phyloP scores from a whole-genome alignment of 2,888 invertebrate species.

The Mechanitis mazaeus region DNA sequence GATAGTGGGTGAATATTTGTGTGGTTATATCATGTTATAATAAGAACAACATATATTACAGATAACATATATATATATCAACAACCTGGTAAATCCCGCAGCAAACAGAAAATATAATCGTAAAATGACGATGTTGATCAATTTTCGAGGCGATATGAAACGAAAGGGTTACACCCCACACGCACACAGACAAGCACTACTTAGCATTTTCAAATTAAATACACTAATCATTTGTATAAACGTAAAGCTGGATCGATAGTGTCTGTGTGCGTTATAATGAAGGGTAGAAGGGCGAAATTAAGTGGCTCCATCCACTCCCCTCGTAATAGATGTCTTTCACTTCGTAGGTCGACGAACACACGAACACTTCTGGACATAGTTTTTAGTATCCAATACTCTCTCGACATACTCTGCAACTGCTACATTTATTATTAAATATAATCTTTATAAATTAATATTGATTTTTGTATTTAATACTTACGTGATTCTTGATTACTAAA shows the following conservation, averaged over 20 bases:
- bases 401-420: neutral
- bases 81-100: slow-evolving; percentile 34
- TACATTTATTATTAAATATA: neutral
- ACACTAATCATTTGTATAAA: slow-evolving; percentile 76
- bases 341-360: slow-evolving; percentile 61
- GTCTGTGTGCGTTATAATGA: slow-evolving; percentile 73
- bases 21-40: too few relatives aligned
- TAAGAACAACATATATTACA: too few relatives aligned
- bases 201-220: slow-evolving; percentile 77
- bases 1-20: too few relatives aligned
- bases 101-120: slow-evolving; percentile 53
- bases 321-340: slow-evolving; percentile 68
- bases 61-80: slow-evolving; percentile 22
- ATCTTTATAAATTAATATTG: too few relatives aligned
- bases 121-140: slow-evolving; percentile 63
- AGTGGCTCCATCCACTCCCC: slow-evolving; percentile 73
- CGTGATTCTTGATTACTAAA: too few relatives aligned
- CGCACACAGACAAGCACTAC: slow-evolving; percentile 61
- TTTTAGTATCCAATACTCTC: slow-evolving; percentile 16
- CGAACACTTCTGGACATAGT: slow-evolving; percentile 49
- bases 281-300: slow-evolving; percentile 74
- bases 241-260: slow-evolving; percentile 66
- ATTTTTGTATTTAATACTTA: too few relatives aligned
- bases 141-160: slow-evolving; percentile 52
- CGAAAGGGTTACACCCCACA: slow-evolving; percentile 65